phyloP scores from a whole-genome alignment of 2,888 invertebrate genomes.

The Poecilus cupreus region DNA sequence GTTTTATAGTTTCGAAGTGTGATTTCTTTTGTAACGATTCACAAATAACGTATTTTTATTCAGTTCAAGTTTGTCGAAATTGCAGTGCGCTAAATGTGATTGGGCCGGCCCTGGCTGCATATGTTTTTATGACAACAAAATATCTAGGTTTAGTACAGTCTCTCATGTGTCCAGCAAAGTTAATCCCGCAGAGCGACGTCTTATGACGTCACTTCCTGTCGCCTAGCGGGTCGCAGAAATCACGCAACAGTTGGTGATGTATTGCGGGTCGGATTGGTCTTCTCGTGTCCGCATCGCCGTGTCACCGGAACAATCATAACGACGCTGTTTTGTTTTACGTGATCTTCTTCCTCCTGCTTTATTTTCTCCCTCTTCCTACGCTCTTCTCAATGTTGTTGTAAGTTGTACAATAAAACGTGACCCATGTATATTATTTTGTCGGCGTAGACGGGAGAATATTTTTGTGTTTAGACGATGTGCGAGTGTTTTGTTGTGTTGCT shows the following conservation, averaged over 20 bases:
- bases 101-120: no score
- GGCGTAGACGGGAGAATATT: background rate
- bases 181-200: conserved; percentile 12
- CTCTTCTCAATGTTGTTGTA: background rate
- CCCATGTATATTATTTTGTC: background rate
- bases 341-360: background rate
- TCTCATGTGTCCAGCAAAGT: conserved; percentile 1
- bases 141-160: background rate
- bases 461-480: background rate
- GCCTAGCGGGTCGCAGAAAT: conserved; percentile 23
- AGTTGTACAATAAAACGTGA: background rate
- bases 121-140: background rate
- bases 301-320: conserved; percentile 28
- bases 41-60: no score
- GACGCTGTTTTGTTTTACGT: conserved; percentile 15
- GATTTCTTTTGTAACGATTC: no score
- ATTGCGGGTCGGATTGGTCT: conserved; percentile 27
- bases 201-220: conserved; percentile 33
- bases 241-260: conserved; percentile 56
- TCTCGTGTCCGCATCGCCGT: background rate
- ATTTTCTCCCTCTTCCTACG: background rate
- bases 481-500: background rate
- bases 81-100: no score
- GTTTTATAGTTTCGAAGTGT: no score
- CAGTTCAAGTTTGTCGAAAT: no score